Evolutionary conservation across 1,140 invertebrate species (phyloP).

Genomic region (Euura lappo): DNA sequence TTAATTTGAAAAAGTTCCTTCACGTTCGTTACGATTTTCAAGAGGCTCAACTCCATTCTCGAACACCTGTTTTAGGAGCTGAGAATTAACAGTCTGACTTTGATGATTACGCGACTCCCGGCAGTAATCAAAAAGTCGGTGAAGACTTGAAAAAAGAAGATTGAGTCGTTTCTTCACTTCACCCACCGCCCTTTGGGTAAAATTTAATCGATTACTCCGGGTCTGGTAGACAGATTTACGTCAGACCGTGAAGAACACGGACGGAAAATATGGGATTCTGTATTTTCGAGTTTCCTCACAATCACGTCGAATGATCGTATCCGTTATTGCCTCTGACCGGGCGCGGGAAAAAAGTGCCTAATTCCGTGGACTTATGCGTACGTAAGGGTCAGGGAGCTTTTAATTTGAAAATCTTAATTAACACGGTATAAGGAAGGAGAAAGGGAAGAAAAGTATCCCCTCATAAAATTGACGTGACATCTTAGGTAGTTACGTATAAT

Average conservation of each 20-base stretch:
- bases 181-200: no score
- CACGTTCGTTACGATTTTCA: not conserved
- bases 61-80: slow-evolving; percentile 1
- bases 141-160: not conserved
- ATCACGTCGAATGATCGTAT: not conserved
- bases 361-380: not conserved
- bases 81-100: not conserved
- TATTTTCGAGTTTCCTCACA: not conserved
- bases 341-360: not conserved
- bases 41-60: not conserved
- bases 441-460: not conserved
- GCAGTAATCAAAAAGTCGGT: not conserved
- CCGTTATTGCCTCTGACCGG: not conserved
- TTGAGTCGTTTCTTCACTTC: no score
- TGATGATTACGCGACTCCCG: not conserved
- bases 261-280: not conserved
- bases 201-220: no score
- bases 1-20: slow-evolving; percentile 2
- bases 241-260: not conserved
- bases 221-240: not conserved
- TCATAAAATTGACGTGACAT: slow-evolving; percentile 5
- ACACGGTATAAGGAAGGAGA: not conserved
- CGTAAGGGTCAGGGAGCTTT: not conserved
- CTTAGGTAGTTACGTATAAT: slow-evolving; percentile 1
- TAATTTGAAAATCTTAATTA: slow-evolving; percentile 8